Percentiles rank a stretch among this genome's conserved stretches.
Conservation (phyloP, 2,797 vertebrate species). For the Aldrovandia affinis region DNA sequence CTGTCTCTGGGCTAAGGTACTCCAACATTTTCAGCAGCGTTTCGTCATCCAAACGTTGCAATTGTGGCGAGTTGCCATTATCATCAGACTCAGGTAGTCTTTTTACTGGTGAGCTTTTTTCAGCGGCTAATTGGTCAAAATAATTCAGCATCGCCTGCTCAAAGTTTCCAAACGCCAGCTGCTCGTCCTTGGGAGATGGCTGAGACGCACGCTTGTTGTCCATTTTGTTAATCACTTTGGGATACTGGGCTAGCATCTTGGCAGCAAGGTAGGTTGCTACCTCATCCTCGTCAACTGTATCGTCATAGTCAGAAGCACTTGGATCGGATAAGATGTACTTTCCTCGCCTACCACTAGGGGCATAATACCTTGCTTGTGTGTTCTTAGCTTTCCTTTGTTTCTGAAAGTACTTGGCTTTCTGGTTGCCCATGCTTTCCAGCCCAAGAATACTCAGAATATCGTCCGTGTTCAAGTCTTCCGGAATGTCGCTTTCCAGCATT, state of each 20-base stretch:
- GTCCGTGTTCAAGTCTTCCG: slow-evolving; percentile 85
- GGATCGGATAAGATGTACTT: slow-evolving; percentile 62
- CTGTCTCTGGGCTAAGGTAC: slow-evolving; percentile 85
- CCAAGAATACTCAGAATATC: slow-evolving; percentile 87
- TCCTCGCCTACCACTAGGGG: slow-evolving; percentile 68
- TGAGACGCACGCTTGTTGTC: slow-evolving; percentile 77
- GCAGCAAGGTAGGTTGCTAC: slow-evolving; percentile 83
- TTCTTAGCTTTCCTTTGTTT: slow-evolving; percentile 77
- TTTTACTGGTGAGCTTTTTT: slow-evolving; percentile 67
- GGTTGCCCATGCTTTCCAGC: slow-evolving; percentile 71
- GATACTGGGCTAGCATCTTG: slow-evolving; percentile 82
- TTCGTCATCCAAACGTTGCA: slow-evolving; percentile 82
- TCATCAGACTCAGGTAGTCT: slow-evolving; percentile 66
- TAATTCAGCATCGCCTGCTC: slow-evolving; percentile 81
- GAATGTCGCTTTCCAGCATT: slow-evolving; percentile 62
- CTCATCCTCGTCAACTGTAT: slow-evolving; percentile 78
- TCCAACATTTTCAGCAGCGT: slow-evolving; percentile 85
- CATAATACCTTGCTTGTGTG: slow-evolving; percentile 65
- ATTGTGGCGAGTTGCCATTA: slow-evolving; percentile 65
- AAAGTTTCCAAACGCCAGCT: slow-evolving; percentile 68
- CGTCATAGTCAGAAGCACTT: slow-evolving; percentile 78
- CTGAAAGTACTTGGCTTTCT: slow-evolving; percentile 70
- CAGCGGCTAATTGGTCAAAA: slow-evolving; percentile 72
- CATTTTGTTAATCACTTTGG: slow-evolving; percentile 69
- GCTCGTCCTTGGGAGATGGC: slow-evolving; percentile 67